phyloP scores from a whole-genome alignment of 1,140 invertebrate genomes.

The Battus philenor region DNA sequence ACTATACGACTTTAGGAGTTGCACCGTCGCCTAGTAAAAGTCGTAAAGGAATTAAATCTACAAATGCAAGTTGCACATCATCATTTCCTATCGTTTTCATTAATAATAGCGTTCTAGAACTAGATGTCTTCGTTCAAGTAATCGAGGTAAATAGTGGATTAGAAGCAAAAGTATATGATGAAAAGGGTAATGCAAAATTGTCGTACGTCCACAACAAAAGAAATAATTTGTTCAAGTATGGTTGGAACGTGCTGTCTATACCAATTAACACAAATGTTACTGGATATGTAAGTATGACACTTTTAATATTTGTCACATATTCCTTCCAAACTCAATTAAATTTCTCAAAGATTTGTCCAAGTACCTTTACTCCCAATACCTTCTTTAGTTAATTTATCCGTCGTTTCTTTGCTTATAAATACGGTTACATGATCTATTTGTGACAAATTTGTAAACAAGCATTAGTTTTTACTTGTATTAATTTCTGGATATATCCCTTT shows the following conservation, averaged over 20 bases:
- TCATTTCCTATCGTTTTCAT: slow-evolving; percentile 24
- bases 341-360: no score
- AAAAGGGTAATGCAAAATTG: slow-evolving; percentile 16
- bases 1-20: slow-evolving; percentile 12
- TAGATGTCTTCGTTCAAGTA: slow-evolving; percentile 22
- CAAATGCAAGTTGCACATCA: slow-evolving; percentile 23
- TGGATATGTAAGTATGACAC: slow-evolving; percentile 25
- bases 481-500: no score
- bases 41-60: slow-evolving; percentile 22
- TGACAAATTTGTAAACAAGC: no score
- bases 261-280: slow-evolving; percentile 10
- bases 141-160: slow-evolving; percentile 23
- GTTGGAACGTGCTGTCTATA: slow-evolving; percentile 26
- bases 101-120: slow-evolving; percentile 20
- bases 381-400: no score
- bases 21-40: slow-evolving; percentile 10
- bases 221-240: slow-evolving; percentile 19
- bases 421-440: no score
- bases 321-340: no score
- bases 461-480: no score
- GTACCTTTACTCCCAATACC: no score
- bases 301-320: background rate
- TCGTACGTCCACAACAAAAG: slow-evolving; percentile 10
- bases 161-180: slow-evolving; percentile 24
- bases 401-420: no score